Base-by-base conservation (phyloP, 2,888 invertebrate species). In the Ethmia dodecea region DNA sequence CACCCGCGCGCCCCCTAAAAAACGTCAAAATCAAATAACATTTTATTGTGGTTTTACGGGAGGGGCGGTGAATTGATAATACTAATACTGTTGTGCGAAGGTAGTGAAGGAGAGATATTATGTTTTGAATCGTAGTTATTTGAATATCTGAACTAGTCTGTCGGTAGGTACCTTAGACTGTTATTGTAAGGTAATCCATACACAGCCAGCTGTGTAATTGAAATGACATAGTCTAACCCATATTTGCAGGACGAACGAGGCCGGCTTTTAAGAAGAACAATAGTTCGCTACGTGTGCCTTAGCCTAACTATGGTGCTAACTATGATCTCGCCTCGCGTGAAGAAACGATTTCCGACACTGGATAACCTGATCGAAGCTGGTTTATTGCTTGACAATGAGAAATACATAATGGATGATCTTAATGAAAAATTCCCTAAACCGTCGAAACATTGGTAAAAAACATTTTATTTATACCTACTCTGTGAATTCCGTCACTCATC, bases 291-390 rank as follows among this genome's bases (percentile, higher is more conserved):
- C 61, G 93, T 92, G 25, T 96, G 96, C 63, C 89, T 95, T 16
- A 94, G 94, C 52, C 88, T 95, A n/a, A 94, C 95, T 0, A 92
- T 96, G 91, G 94, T 94, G 40, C 89, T 96, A 51, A 91, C 93
- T 24, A 94, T 93, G 89, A 93, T 96, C 43, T 94, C 95, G 33
- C 95, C 96, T 0, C 87, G 93, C 29, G 96, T 96, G 13, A 96
- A 96, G 69, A 96, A 95, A 66, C 89, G 96, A 10, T 96, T 96
- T 68, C 96, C 96, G 0, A 92, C 93, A 1, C 77, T 95, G 38
- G 90, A 92, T 45, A 94, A 96, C 70, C 90, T 95, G 38, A 93
- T 95, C 3, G 95, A 95, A 42, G 93, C 95, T 5, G 96, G 96
- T 50, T 79, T 96, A 26, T 77, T 96, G 26, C 88, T 93, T 37